phyloP scores from a whole-genome alignment of 2,888 invertebrate genomes.

The Callinectes sapidus region DNA sequence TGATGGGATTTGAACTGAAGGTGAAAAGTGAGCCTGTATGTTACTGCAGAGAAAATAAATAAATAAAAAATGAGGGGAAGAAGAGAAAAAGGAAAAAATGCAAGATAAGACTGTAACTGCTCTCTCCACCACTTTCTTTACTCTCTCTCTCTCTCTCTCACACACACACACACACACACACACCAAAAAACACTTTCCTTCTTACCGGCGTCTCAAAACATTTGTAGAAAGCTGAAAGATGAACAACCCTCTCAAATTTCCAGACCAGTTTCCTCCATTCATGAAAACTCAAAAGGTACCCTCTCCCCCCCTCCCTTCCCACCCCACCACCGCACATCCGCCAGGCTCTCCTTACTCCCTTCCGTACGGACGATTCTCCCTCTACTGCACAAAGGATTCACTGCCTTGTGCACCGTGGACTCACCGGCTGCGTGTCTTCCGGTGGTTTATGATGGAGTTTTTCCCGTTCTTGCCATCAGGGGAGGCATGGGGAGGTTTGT shows the following conservation, averaged over 20 bases:
- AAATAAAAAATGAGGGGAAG: too few relatives aligned
- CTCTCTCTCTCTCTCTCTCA: not conserved
- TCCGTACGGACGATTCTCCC: not conserved
- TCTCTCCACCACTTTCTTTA: not conserved
- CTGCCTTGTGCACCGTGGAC: not conserved
- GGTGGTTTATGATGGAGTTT: constrained; percentile 34
- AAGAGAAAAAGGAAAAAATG: too few relatives aligned
- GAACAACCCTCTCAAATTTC: constrained; percentile 41
- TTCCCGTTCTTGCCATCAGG: not conserved
- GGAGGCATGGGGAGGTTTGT: not conserved
- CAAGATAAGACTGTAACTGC: not conserved
- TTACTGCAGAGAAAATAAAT: too few relatives aligned
- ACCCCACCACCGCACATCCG: not conserved
- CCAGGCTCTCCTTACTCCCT: not conserved
- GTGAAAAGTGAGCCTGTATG: too few relatives aligned
- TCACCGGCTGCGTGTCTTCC: constrained; percentile 6
- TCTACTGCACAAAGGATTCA: not conserved
- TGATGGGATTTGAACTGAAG: too few relatives aligned
- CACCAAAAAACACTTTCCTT: constrained; percentile 36
- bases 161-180: constrained; percentile 36
- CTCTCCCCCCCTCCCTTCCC: not conserved
- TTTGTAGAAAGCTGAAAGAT: constrained; percentile 46
- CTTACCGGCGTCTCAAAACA: constrained; percentile 3
- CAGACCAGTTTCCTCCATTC: constrained; percentile 45
- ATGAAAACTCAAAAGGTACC: constrained; percentile 34